phyloP scores from a whole-genome alignment of 2,888 invertebrate genomes.

The Ophion costatus region DNA sequence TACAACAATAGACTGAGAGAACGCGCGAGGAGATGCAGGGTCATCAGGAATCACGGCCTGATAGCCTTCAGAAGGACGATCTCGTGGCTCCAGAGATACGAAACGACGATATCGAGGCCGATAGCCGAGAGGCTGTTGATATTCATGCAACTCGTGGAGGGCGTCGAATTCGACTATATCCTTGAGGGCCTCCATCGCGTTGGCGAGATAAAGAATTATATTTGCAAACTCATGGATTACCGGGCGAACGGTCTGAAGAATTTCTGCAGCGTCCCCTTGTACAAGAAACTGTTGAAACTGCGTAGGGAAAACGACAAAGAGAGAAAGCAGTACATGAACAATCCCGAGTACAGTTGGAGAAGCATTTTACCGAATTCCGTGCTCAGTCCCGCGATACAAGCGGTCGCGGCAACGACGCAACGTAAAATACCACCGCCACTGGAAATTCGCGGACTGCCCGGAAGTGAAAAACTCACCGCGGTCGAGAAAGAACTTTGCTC shows the following conservation, averaged over 20 bases:
- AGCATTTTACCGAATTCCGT: slow-evolving; percentile 70
- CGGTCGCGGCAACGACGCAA: slow-evolving; percentile 71
- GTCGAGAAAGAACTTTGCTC: slow-evolving; percentile 92
- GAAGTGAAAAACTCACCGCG: slow-evolving; percentile 89
- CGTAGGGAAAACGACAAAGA: slow-evolving; percentile 86
- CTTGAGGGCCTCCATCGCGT: slow-evolving; percentile 91
- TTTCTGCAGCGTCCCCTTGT: slow-evolving; percentile 87
- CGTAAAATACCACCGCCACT: slow-evolving; percentile 84
- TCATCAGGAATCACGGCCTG: slow-evolving; percentile 92
- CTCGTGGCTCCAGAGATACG: slow-evolving; percentile 89
- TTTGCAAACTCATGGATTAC: slow-evolving; percentile 87
- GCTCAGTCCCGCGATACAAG: slow-evolving; percentile 60
- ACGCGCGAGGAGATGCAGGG: slow-evolving; percentile 88
- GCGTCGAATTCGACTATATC: slow-evolving; percentile 90
- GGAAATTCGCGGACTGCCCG: slow-evolving; percentile 90
- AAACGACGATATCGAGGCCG: slow-evolving; percentile 86
- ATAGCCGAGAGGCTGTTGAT: slow-evolving; percentile 87
- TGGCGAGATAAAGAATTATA: slow-evolving; percentile 87
- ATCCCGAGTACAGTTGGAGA: slow-evolving; percentile 79
- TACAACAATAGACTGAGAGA: slow-evolving; percentile 92
- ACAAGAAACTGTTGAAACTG: slow-evolving; percentile 87
- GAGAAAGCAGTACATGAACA: slow-evolving; percentile 80
- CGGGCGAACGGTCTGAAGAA: slow-evolving; percentile 89
- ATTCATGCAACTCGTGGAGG: slow-evolving; percentile 91
- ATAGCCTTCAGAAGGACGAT: slow-evolving; percentile 89